Evolutionary conservation across 64 coral and sea anemone species (phyloP).

Genomic region (Stichodactyla mertensii): DNA sequence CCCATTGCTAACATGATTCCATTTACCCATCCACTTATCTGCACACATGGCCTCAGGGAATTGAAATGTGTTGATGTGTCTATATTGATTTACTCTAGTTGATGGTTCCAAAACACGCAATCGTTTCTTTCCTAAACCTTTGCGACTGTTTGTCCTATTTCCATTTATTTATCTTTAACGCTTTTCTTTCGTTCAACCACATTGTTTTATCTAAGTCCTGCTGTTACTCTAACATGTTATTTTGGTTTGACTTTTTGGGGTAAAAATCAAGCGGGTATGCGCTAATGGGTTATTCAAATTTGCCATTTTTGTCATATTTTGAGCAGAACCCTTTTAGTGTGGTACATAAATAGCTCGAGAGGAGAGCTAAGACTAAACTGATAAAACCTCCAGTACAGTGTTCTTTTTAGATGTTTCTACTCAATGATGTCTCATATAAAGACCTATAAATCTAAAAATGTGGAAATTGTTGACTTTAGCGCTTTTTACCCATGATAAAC

Average conservation of each 20-base stretch:
- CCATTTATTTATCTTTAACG: neutral
- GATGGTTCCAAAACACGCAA: neutral
- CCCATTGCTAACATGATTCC: neutral
- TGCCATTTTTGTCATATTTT: neutral
- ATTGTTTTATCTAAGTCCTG: neutral
- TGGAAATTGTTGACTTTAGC: no score
- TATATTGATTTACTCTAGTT: neutral
- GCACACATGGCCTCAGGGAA: neutral
- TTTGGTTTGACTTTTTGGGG: neutral
- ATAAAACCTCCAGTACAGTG: neutral
- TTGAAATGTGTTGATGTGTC: neutral
- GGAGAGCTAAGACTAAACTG: neutral
- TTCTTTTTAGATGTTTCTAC: neutral
- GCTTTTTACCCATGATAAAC: no score
- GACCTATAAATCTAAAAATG: neutral
- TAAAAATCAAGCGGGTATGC: neutral
- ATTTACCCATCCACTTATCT: neutral
- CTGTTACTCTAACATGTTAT: neutral
- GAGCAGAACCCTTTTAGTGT: neutral
- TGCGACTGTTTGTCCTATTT: neutral
- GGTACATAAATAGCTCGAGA: neutral
- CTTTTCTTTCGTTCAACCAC: neutral
- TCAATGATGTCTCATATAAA: neutral
- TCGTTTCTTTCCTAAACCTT: neutral
- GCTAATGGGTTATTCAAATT: slow-evolving; percentile 13